Evolutionary conservation across 1,140 invertebrate genomes (phyloP).

Genomic region (Drosophila obscura): DNA sequence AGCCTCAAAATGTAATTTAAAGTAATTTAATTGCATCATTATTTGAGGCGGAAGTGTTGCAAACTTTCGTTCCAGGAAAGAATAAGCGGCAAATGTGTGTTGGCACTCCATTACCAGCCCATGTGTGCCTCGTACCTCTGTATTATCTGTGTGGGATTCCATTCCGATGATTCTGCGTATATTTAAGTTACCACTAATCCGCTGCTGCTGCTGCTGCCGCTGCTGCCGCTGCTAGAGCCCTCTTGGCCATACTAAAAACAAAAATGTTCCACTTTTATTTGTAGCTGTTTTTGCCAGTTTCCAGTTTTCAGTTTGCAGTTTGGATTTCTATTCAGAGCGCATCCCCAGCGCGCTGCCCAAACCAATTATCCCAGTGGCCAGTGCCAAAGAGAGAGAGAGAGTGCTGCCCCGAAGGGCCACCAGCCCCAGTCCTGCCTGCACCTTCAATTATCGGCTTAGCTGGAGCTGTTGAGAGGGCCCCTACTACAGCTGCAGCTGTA

Average conservation of each 20-base stretch:
- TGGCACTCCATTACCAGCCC: no score
- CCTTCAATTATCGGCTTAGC: constrained; percentile 60
- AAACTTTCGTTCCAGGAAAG: no score
- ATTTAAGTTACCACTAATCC: constrained; percentile 8
- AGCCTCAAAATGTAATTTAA: no score
- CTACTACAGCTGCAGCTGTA: no score
- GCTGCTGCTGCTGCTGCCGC: no score
- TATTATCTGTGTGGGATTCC: no score
- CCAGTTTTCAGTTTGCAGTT: constrained; percentile 30
- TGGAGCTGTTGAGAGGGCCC: constrained; percentile 9
- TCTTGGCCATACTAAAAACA: constrained; percentile 11
- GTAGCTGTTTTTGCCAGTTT: constrained; percentile 21
- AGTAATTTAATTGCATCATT: no score
- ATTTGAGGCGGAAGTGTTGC: no score
- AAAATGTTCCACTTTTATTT: constrained; percentile 1
- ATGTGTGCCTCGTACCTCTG: no score
- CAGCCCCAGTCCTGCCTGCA: constrained; percentile 7
- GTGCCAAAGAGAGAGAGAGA: neutral
- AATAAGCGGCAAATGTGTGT: no score
- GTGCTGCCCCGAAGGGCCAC: neutral
- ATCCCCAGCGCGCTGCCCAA: constrained; percentile 12
- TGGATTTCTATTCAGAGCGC: constrained; percentile 16
- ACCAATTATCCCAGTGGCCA: constrained; percentile 29
- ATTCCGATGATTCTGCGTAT: constrained; percentile 3
- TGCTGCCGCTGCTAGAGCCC: no score